Percentiles rank a stretch among this genome's conserved stretches.
These are phyloP conservation scores for Nycticebus coucang DNA, from an alignment of 2,113 vertebrate species.

Conservation along the genomic window DNA sequence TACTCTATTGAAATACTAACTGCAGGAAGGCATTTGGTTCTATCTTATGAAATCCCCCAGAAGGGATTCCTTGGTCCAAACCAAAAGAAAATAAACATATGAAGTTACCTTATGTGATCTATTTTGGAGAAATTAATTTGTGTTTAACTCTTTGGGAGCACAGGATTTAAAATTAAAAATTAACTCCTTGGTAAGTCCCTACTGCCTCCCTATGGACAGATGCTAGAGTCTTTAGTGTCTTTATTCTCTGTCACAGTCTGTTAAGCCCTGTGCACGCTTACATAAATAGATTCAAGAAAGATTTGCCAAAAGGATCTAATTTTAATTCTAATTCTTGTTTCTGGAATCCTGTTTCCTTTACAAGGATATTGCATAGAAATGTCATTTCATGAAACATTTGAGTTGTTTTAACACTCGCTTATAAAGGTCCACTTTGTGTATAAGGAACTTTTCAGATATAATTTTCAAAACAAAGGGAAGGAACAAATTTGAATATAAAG, in stretches of 20 bases:
- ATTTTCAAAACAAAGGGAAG: constrained; percentile 43
- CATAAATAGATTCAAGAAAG: neutral
- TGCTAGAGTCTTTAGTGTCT: neutral
- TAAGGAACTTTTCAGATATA: neutral
- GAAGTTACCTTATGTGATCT: constrained; percentile 1
- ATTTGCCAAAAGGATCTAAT: neutral
- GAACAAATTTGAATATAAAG: constrained; percentile 9
- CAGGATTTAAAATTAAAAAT: constrained; percentile 42
- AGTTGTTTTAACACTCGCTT: neutral
- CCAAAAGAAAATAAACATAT: neutral
- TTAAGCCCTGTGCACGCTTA: neutral
- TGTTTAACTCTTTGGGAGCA: constrained; percentile 24
- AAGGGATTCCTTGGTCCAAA: neutral
- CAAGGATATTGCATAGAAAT: neutral
- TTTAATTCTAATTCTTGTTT: constrained; percentile 2
- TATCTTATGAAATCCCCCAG: neutral
- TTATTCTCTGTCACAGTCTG: neutral
- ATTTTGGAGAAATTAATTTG: neutral
- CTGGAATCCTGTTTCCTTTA: constrained; percentile 31
- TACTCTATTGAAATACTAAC: neutral
- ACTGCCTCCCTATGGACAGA: neutral
- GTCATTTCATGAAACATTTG: constrained; percentile 26
- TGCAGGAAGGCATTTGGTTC: neutral
- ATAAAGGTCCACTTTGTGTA: neutral
- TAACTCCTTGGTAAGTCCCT: neutral